Evolutionary conservation across 1,140 invertebrate species (phyloP).

Genomic region (Drosophila quadrilineata): DNA sequence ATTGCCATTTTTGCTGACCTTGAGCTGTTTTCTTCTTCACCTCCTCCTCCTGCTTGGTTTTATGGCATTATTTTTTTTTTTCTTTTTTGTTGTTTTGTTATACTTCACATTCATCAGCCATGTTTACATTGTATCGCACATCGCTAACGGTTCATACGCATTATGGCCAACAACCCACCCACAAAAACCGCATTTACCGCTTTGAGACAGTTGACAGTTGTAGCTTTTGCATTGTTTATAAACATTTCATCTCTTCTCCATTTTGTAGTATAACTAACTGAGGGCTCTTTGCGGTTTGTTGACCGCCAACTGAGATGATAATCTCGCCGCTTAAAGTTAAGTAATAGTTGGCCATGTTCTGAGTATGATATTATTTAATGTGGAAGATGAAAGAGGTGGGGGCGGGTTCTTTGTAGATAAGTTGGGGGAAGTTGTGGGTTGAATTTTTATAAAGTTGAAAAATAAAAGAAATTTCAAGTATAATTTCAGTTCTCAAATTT

Average conservation of each 20-base stretch:
- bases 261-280: conserved; percentile 2
- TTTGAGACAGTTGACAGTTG: conserved; percentile 25
- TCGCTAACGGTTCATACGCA: conserved; percentile 51
- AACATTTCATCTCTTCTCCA: no score
- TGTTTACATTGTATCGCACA: conserved; percentile 23
- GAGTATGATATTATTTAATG: not conserved
- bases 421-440: no score
- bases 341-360: not conserved
- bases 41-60: no score
- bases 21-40: conserved; percentile 60
- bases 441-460: no score
- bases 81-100: conserved; percentile 8
- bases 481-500: no score
- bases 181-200: conserved; percentile 15
- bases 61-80: conserved; percentile 2
- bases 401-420: no score
- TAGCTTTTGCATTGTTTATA: no score
- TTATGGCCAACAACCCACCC: conserved; percentile 23
- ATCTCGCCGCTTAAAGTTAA: not conserved
- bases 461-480: no score
- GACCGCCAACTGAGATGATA: conserved; percentile 17
- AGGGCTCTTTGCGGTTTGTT: conserved; percentile 24
- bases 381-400: no score
- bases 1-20: conserved; percentile 66
- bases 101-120: conserved; percentile 31